Evolutionary conservation across 1,140 invertebrate genomes (phyloP), one percentile per base, ranked within the genome.

Genomic region (Chironomus tepperi): DNA sequence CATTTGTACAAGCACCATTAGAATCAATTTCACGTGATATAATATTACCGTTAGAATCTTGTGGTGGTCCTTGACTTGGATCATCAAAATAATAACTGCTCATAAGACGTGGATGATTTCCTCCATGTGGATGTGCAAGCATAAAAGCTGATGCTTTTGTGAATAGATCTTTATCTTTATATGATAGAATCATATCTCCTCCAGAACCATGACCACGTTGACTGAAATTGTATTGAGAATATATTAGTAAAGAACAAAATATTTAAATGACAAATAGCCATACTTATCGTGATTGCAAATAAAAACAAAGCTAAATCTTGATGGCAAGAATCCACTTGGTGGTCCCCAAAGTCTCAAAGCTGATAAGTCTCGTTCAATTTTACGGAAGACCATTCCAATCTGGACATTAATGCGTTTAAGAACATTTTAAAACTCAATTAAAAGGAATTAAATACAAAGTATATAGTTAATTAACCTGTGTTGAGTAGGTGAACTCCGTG

Each of bases 91-190:
- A 77, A 75, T 86, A 91, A 76, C 92, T 94, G 77, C 93, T 94
- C 91, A 96, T 95, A 1, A 96, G 76, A 73, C 86, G 83, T 1
- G 90, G 83, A 0, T 91, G 86, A 70, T 86, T 83, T 47, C 85
- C 82, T 1, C 92, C 93, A 78, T 94, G 94, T 0, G 91, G 88
- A 86, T 92, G 90, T 0, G 92, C 91, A 77, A 96, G 84, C 90
- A 94, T 94, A 78, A 94, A 95, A 1, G 89, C 90, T 7, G 88
- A 86, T 1, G 92, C 93, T 82, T 89, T 83, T 79, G 90, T 90
- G 79, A 90, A 91, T n/a, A 83, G 79, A 75, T 84, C 85, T 0
- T 86, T 21, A 12, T 81, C 78, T 77, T 88, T 89, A 79, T 89
- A 86, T 0, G 87, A 90, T 0, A 90, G 78, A 57, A 90, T 87